These are phyloP conservation scores for Eudemis profundana DNA, from an alignment of 2,888 invertebrate genomes.

Conservation along the genomic window DNA sequence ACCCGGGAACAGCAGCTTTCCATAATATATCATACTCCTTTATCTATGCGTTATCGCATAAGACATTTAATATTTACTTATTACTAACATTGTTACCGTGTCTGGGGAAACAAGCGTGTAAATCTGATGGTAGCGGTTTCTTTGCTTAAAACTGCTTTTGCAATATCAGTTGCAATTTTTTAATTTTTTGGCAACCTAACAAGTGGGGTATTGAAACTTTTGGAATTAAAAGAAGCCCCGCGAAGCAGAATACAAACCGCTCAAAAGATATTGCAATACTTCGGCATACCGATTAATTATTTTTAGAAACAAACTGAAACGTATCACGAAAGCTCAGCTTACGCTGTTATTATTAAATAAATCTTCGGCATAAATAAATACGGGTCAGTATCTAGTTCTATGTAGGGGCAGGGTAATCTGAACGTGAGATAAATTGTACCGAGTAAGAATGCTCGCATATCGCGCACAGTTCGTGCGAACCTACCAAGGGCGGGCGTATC, in stretches of 20 bases:
- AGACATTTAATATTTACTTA: neutral
- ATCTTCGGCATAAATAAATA: slow-evolving; percentile 37
- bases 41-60: neutral
- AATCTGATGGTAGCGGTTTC: too few relatives aligned
- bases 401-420: slow-evolving; percentile 60
- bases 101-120: neutral
- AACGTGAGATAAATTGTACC: slow-evolving; percentile 62
- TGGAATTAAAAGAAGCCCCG: too few relatives aligned
- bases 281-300: neutral
- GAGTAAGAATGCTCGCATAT: slow-evolving; percentile 62
- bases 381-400: slow-evolving; percentile 46
- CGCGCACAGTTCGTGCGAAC: slow-evolving; percentile 71
- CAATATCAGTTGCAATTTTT: neutral
- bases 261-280: neutral
- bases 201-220: too few relatives aligned
- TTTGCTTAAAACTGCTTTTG: too few relatives aligned
- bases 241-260: too few relatives aligned
- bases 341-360: slow-evolving; percentile 32
- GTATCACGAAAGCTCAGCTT: slow-evolving; percentile 12
- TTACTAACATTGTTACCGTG: neutral
- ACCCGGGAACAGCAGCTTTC: neutral
- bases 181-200: too few relatives aligned
- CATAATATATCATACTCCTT: neutral
- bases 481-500: slow-evolving; percentile 63
- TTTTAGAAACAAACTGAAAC: neutral